These are phyloP conservation scores for Ursus arctos DNA, from an alignment of 2,113 vertebrate genomes.

Conservation along the genomic window DNA sequence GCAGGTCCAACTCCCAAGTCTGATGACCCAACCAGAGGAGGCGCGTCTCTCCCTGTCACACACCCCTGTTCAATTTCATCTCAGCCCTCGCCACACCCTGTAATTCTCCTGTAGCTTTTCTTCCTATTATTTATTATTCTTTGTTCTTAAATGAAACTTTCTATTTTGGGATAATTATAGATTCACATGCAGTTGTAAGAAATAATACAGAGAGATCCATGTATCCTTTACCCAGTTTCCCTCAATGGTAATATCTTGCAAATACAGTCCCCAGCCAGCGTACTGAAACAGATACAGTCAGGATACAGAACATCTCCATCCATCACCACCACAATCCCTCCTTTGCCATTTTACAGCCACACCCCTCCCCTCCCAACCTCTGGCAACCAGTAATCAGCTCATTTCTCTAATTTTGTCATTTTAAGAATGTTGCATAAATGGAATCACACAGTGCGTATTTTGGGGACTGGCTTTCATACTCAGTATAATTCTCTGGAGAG, in stretches of 20 bases:
- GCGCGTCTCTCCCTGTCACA: background rate
- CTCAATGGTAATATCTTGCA: background rate
- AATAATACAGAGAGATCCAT: background rate
- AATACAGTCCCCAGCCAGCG: background rate
- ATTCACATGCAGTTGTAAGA: background rate
- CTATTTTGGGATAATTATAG: background rate
- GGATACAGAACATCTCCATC: background rate
- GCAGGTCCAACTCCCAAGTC: background rate
- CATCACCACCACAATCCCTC: background rate
- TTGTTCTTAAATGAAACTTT: background rate
- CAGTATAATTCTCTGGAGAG: background rate
- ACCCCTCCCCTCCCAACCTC: background rate
- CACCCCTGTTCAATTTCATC: background rate
- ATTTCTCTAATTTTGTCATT: background rate
- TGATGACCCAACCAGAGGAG: no score
- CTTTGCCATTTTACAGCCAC: background rate
- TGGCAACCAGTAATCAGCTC: background rate
- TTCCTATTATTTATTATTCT: background rate
- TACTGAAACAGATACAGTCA: fast-evolving
- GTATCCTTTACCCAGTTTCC: background rate
- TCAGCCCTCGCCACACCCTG: background rate
- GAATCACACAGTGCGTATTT: background rate
- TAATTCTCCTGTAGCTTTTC: background rate
- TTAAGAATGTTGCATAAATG: background rate
- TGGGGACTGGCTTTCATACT: background rate